Base-by-base conservation (phyloP, 2,797 vertebrate genomes). In the Eulemur rubriventer region DNA sequence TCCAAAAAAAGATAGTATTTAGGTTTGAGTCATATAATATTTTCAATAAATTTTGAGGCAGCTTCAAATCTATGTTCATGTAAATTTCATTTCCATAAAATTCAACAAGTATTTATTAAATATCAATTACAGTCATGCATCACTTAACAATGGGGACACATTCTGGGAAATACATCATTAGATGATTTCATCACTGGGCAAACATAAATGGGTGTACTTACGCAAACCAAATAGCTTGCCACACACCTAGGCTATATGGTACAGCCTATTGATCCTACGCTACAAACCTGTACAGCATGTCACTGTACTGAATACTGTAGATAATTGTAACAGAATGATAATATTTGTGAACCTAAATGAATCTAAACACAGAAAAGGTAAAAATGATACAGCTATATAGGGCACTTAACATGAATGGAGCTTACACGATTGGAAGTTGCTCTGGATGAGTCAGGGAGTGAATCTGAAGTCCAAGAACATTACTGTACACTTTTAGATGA, bases 31-130 rank as follows among this genome's bases (percentile, higher is more conserved):
- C n/a, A 80, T 76, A 61, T 7, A 76, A 72, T 43, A 18, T 7
- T 76, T 83, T 88, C 2, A 84, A 88, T 82, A 86, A 18, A 63
- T 81, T 96, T 91, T 82, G 35, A 73, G 24, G 18, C n/a, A 76
- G 22, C 12, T 96, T 82, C 59, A 43, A 91, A 57, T 24, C 11
- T 79, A 81, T 86, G 26, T 72, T 55, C 41, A 84, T 28, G 8
- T 12, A 30, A 61, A 63, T 52, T 69, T 48, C n/a, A 73, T 76
- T 84, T 94, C 38, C 82, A 57, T 87, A 69, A 81, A 85, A 85
- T 70, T 85, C 41, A 94, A 3, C 38, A 12, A 67, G 11, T 82
- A 35, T 35, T 59, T 76, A 22, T 28, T 87, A 30, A 94, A 41
- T 67, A 67, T 76, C 10, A 61, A 28, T 84, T 93, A 75, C 17